Evolutionary conservation across 1,140 invertebrate species (phyloP).

Genomic region (Panagrolaimus sp.): DNA sequence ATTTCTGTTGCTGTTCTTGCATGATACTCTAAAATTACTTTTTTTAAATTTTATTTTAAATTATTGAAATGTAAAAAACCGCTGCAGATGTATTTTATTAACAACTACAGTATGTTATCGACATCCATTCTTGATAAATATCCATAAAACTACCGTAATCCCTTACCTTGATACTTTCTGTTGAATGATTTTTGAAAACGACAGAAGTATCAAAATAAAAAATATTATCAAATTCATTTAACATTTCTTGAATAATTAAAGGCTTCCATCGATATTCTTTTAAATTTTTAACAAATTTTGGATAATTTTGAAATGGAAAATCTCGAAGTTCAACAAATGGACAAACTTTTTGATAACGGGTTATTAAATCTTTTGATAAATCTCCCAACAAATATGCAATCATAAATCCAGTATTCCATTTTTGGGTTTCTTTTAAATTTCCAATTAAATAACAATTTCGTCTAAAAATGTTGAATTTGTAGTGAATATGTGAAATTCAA

Average conservation of each 20-base stretch:
- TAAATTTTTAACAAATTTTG: not conserved
- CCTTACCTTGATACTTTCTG: not conserved
- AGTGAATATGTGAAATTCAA: too few relatives aligned
- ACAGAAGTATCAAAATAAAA: constrained; percentile 9
- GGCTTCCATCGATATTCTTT: constrained; percentile 9
- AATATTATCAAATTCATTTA: too few relatives aligned
- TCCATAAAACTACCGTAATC: too few relatives aligned
- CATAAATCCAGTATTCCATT: not conserved
- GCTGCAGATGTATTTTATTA: too few relatives aligned
- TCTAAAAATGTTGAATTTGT: not conserved
- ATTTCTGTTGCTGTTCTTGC: not conserved
- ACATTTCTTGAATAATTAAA: not conserved
- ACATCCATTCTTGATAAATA: too few relatives aligned
- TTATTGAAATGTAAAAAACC: not conserved
- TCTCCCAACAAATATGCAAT: not conserved
- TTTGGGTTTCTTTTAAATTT: not conserved
- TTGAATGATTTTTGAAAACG: not conserved
- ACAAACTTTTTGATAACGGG: not conserved
- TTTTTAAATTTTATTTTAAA: not conserved
- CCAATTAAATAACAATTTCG: not conserved
- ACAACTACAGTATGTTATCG: too few relatives aligned
- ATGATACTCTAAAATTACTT: not conserved
- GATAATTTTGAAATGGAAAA: not conserved
- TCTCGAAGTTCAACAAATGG: not conserved
- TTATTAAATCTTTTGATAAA: not conserved